These are phyloP conservation scores for Phaonia tiefii DNA, from an alignment of 2,888 invertebrate genomes.

Conservation along the genomic window DNA sequence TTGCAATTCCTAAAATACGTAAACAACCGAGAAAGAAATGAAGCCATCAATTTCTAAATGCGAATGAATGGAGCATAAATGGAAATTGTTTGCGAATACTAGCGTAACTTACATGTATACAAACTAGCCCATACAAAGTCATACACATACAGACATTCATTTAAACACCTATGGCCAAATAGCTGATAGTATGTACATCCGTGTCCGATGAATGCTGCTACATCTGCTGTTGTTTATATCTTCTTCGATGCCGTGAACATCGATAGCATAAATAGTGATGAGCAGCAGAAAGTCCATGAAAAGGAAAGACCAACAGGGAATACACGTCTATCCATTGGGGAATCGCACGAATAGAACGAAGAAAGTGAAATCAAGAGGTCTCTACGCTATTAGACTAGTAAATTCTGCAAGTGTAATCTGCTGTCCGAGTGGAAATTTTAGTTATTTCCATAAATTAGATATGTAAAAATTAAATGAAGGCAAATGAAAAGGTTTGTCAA, in stretches of 20 bases:
- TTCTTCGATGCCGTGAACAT: slow-evolving; percentile 1
- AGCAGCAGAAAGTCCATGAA: background rate
- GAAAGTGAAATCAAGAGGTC: slow-evolving; percentile 1
- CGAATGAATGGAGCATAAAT: slow-evolving; percentile 41
- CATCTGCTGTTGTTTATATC: slow-evolving; percentile 18
- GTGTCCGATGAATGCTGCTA: slow-evolving; percentile 17
- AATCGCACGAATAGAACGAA: too few species aligned
- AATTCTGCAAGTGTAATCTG: too few species aligned
- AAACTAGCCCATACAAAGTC: background rate
- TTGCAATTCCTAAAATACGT: slow-evolving; percentile 25
- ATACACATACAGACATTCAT: background rate
- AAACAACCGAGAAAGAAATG: slow-evolving; percentile 24
- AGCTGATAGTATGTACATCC: background rate
- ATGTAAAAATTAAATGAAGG: too few species aligned
- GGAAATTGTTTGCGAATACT: slow-evolving; percentile 36
- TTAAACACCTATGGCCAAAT: too few species aligned
- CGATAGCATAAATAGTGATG: slow-evolving; percentile 17
- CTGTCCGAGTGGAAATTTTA: too few species aligned
- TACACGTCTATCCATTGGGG: slow-evolving; percentile 11
- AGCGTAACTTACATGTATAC: background rate
- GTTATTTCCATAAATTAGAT: too few species aligned
- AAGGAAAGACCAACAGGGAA: background rate
- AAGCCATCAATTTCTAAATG: slow-evolving; percentile 48
- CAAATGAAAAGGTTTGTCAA: too few species aligned
- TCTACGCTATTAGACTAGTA: background rate